Percentiles rank a stretch among this genome's conserved stretches.
Evolutionary conservation across 2,113 vertebrate genomes (phyloP).

Genomic region (Lepisosteus osseus): DNA sequence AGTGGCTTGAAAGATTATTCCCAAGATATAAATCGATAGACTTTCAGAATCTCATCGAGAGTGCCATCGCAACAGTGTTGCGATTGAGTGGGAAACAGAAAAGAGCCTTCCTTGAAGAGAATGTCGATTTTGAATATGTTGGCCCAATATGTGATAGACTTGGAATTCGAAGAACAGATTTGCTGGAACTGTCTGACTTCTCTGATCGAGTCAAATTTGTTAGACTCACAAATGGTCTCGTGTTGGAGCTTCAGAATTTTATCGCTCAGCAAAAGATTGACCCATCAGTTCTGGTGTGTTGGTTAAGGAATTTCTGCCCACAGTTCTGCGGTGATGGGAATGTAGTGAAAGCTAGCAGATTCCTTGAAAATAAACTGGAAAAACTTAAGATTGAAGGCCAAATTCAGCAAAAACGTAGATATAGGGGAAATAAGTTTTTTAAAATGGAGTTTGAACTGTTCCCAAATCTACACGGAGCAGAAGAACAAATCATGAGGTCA

Average conservation of each 20-base stretch:
- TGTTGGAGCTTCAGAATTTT: constrained; percentile 64
- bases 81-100: constrained; percentile 52
- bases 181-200: constrained; percentile 64
- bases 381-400: constrained; percentile 45
- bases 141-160: constrained; percentile 70
- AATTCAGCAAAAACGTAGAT: constrained; percentile 54
- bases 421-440: constrained; percentile 48
- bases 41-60: constrained; percentile 63
- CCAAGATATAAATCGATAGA: constrained; percentile 52
- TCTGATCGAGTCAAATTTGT: constrained; percentile 53
- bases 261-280: constrained; percentile 57
- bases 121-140: constrained; percentile 66
- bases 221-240: constrained; percentile 64
- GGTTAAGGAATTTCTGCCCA: constrained; percentile 62
- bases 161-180: constrained; percentile 58
- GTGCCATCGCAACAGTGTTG: constrained; percentile 50
- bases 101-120: constrained; percentile 50
- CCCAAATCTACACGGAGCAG: neutral
- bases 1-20: constrained; percentile 64
- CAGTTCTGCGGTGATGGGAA: constrained; percentile 56
- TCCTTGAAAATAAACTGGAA: constrained; percentile 48
- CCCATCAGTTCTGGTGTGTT: constrained; percentile 53
- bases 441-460: constrained; percentile 63
- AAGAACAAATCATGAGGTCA: neutral
- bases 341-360: constrained; percentile 47